These are phyloP conservation scores for Clangula hyemalis DNA, from an alignment of 2,797 vertebrate species.

Conservation along the genomic window DNA sequence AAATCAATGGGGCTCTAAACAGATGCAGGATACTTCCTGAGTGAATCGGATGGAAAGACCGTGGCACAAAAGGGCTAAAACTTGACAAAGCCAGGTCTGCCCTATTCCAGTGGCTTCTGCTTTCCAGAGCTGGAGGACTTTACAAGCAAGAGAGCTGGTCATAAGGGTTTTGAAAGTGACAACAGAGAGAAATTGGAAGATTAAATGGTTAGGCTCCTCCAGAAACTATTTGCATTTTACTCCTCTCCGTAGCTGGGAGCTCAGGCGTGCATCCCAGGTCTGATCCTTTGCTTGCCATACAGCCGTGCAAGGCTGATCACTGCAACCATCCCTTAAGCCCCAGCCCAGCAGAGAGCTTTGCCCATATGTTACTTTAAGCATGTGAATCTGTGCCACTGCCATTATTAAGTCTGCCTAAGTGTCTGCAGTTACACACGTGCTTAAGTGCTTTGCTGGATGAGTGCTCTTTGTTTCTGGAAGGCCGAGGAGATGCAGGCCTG, in stretches of 20 bases:
- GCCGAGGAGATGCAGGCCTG: background rate
- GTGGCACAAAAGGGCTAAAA: background rate
- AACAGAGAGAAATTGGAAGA: background rate
- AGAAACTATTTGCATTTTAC: background rate
- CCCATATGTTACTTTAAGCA: background rate
- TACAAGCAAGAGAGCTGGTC: background rate
- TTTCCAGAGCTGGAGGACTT: background rate
- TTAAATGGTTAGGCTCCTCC: background rate
- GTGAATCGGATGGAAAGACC: background rate
- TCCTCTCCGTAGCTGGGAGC: background rate
- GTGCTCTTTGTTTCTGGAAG: constrained; percentile 30
- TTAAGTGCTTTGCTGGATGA: background rate
- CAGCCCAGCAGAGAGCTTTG: background rate
- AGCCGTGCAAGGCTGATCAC: background rate
- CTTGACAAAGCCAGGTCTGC: background rate
- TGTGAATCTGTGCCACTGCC: background rate
- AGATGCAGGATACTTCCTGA: background rate
- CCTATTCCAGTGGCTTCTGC: background rate
- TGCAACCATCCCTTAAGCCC: background rate
- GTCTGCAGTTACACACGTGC: background rate
- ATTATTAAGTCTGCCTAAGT: background rate
- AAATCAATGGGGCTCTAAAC: background rate
- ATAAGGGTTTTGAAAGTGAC: background rate
- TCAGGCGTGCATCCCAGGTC: background rate
- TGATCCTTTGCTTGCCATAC: background rate